Evolutionary conservation across 2,113 vertebrate species (phyloP).

Genomic region (Pithys albifrons): DNA sequence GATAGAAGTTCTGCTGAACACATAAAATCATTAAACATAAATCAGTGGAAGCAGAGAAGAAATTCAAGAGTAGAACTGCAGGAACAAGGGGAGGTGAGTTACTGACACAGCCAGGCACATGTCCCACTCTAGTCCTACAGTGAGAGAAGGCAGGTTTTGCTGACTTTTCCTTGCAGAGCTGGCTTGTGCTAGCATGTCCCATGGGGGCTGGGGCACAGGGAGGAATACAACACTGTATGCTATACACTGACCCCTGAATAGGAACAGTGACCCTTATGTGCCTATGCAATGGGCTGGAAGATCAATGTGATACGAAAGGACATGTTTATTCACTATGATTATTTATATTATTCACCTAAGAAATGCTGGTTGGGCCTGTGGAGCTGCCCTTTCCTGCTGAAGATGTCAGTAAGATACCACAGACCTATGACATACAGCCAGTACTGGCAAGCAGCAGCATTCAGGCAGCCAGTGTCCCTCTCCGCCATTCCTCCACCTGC

Average conservation of each 20-base stretch:
- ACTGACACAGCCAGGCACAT: background rate
- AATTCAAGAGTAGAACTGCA: background rate
- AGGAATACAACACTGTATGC: background rate
- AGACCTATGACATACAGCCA: background rate
- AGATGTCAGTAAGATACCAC: background rate
- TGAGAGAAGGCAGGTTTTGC: background rate
- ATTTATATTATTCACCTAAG: background rate
- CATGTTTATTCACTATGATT: background rate
- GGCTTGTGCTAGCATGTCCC: background rate
- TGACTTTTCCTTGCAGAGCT: background rate
- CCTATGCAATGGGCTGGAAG: background rate
- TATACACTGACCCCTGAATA: background rate
- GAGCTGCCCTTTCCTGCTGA: background rate
- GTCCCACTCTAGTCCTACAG: background rate
- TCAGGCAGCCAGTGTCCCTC: accelerated
- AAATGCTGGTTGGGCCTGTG: background rate
- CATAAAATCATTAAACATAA: background rate
- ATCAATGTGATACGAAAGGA: background rate
- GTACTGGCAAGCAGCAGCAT: background rate
- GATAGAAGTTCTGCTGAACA: background rate
- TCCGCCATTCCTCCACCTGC: background rate
- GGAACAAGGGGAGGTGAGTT: background rate
- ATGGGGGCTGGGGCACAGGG: background rate
- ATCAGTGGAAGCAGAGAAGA: background rate
- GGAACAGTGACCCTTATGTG: background rate